Base-by-base conservation (phyloP, 2,888 invertebrate genomes). In the Drosophila greeni region DNA sequence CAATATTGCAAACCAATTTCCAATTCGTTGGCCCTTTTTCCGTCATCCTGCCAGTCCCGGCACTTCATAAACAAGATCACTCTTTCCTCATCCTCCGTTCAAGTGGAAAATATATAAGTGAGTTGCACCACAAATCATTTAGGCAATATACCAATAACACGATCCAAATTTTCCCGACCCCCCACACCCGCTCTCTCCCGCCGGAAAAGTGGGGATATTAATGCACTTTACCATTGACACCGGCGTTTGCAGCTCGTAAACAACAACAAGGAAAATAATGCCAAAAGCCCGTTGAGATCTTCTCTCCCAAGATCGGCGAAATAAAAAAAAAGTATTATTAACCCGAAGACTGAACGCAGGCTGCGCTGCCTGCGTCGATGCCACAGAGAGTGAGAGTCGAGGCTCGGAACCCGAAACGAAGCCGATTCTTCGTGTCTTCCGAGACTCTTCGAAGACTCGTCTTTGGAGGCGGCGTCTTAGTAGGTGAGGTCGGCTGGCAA, bases 401-500 rank as follows among this genome's bases (percentile, higher is more conserved):
- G 34, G 20, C 18, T 55, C 51, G 51, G 51, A 51, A 51, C 55
- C 26, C 55, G 55, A 49, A 26, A 26, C 55, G 26, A 65, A 74
- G 70, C 62, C 37, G 56, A 37, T 14, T 34, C 31, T 43, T 56
- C 59, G 48, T 2, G 14, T 36, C 47, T 55, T 53, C 53, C 29
- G 34, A 20, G 42, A 57, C 16, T 20, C 52, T 29, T 40, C 57
- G 58, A 14, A 57, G 59, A 52, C 47, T 53, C 59, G 69, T 42
- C 67, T 58, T 60, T 53, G 20, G 42, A 43, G 61, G 54, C 66
- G 49, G 52, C 36, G 43, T 45, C 60, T 53, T 61, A 70, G 82
- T 75, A 82, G 76, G 76, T 82, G 79, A 78, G 79, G 77, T 74
- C 72, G 77, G 68, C 67, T 73, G 31, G 65, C 65, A 67, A 47